A percentile compares a stretch with the other conserved stretches of the same genome.
Evolutionary conservation across 2,888 invertebrate species (phyloP).

Genomic region (Chloroclysta siterata): DNA sequence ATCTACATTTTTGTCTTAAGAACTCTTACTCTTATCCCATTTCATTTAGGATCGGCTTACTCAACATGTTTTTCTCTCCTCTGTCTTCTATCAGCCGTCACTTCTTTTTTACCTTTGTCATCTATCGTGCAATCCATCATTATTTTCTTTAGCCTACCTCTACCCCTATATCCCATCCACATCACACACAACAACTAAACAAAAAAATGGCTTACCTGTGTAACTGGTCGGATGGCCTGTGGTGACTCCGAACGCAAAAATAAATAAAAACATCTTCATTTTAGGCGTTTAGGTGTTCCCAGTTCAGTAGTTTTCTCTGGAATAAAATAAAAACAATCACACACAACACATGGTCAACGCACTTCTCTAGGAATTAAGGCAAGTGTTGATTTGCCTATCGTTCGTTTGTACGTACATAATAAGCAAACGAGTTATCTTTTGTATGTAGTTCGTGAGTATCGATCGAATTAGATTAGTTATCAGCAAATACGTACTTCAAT

Average conservation of each 20-base stretch:
- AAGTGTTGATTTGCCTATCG: conserved; percentile 8
- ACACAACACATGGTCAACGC: neutral
- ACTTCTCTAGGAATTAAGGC: neutral
- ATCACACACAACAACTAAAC: conserved; percentile 18
- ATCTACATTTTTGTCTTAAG: too few species aligned
- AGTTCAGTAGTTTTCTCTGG: conserved; percentile 8
- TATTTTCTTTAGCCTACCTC: too few species aligned
- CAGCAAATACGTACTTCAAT: neutral
- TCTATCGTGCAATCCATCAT: too few species aligned
- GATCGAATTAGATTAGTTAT: conserved; percentile 8
- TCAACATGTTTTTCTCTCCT: too few species aligned
- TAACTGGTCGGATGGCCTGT: conserved; percentile 27
- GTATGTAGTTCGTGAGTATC: conserved; percentile 1
- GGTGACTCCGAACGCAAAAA: conserved; percentile 24
- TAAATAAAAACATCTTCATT: conserved; percentile 23
- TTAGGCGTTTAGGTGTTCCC: neutral
- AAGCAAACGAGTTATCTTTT: conserved; percentile 1
- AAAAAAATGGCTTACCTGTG: conserved; percentile 28
- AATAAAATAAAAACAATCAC: conserved; percentile 9
- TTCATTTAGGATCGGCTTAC: too few species aligned
- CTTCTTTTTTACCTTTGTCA: too few species aligned
- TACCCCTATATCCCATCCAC: too few species aligned
- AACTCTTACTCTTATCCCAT: too few species aligned
- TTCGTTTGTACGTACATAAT: neutral
- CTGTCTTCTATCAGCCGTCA: too few species aligned